These are phyloP conservation scores for Discoglossus pictus DNA, from an alignment of 2,797 vertebrate genomes.

Conservation along the genomic window DNA sequence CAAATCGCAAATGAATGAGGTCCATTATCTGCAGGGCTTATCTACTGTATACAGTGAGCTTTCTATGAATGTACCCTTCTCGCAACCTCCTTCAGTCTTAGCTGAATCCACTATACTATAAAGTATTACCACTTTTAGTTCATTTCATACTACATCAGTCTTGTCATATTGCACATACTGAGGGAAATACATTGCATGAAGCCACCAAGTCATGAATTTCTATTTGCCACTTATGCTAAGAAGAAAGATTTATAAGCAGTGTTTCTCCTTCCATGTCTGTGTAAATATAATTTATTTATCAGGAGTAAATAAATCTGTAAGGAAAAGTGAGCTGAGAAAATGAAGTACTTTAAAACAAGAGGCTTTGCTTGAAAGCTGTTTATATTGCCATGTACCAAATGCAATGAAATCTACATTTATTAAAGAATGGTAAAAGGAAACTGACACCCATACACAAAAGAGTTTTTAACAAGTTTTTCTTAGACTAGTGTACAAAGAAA, in stretches of 20 bases:
- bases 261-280: constrained; percentile 20
- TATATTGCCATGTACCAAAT: too few species aligned
- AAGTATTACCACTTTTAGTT: neutral
- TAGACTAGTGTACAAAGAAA: neutral
- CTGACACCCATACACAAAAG: too few species aligned
- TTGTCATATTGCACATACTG: constrained; percentile 18
- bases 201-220: constrained; percentile 12
- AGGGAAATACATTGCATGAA: constrained; percentile 7
- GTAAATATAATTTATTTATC: constrained; percentile 29
- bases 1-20: too few species aligned
- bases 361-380: neutral
- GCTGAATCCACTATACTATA: neutral
- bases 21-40: too few species aligned
- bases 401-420: too few species aligned
- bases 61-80: too few species aligned
- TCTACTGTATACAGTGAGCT: too few species aligned
- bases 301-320: neutral
- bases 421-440: too few species aligned
- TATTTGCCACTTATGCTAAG: constrained; percentile 21
- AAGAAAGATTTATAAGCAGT: constrained; percentile 17
- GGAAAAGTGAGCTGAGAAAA: neutral
- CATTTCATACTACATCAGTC: constrained; percentile 23
- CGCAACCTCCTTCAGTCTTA: too few species aligned
- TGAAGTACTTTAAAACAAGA: constrained; percentile 6
- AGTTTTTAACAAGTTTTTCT: too few species aligned